Base-by-base conservation (phyloP, 2,113 vertebrate genomes). In the Mystacornis crossleyi region DNA sequence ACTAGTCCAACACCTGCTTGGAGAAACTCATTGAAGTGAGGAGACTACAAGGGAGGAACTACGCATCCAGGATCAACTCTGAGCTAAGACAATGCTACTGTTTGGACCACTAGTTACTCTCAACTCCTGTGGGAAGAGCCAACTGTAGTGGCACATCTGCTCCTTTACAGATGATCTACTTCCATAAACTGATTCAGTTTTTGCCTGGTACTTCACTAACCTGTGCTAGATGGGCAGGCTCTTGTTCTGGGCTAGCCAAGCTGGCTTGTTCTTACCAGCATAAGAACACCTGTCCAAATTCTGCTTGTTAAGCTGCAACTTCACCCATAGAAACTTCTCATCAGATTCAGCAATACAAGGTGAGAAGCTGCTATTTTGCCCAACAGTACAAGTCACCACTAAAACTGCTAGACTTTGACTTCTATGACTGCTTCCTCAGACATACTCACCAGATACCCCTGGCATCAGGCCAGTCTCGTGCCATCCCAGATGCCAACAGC, bases 401-500 rank as follows among this genome's bases (percentile, higher is more conserved):
- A 15, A 43, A 86, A 61, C 15, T 0, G 13, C 51, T 67, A 25
- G 17, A 15, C 8, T n/a, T 57, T 64, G 11, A 77, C 53, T 51
- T 60, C 25, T 67, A 3, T 8, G 21, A 54, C 36, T 53, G 24
- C 31, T 29, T 51, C 26, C 18, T 83, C 51, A 28, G 25, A 42
- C 11, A 58, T 40, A 86, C 99, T 97, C 95, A 99, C 99, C 99
- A 99, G 94, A 99, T 99, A 43, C 99, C 99, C 29, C 99, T 98
- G 95, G 98, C 99, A 71, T 99, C 99, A 4, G 99, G 99, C 99
- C 99, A 99, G 92, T 99, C 99, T 6, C 99, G 98, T 90, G 97
- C 99, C 99, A 99, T 99, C 62, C 99, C 99, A 36, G 99, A 99
- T 60, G 99, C 99, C 98, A 99, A 96, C 47, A 99, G 98, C 83